Evolutionary conservation across 2,888 invertebrate genomes (phyloP), one percentile per base, ranked within the genome.

Genomic region (Spilosoma lubricipeda): DNA sequence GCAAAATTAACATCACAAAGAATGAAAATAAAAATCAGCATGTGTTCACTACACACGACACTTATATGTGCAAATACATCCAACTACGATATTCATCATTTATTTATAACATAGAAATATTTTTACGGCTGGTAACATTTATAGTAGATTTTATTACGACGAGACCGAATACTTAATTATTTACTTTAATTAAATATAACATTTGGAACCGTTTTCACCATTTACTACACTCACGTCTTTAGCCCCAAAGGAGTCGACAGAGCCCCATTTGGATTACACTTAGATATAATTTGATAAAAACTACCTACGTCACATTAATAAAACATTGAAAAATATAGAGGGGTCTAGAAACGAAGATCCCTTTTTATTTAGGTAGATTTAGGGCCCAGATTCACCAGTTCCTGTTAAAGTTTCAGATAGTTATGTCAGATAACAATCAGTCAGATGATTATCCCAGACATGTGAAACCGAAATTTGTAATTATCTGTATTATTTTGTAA

Each of bases 11-110:
- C 56, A 68, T 23, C 48, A 52, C 70, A 30, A 30, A 59, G 30
- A 59, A 45, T 27, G 39, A 42, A 64, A 64, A 64, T 45, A n/a
- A 71, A 70, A 64, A 64, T 33, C 64, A 71, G 45, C 63, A 64
- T 33, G 56, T 56, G 23, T 68, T 69, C 52, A 48, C 48, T 1
- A 30, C 52, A 69, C 15, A n/a, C 15, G 15, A 56, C 56, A 33
- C n/a, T n/a, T 27, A 68, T 52, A 68, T 18, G 23, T 56, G 52
- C n/a, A n/a, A 56, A 56, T 9, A 56, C n/a, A n/a, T 36, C 36
- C 27, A 42, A 33, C 67, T 67, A 67, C 42, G 8, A 48, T 48
- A 33, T 67, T 30, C 3, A 48, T 33, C 30, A 1, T 20, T 67
- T 30, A 48, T 48, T 30, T 33, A 23, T 30, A 18, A 63, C 30